Percentiles rank a stretch among this genome's conserved stretches.
Conservation (phyloP, 2,113 vertebrate species). For the Chinchilla lanigera region DNA sequence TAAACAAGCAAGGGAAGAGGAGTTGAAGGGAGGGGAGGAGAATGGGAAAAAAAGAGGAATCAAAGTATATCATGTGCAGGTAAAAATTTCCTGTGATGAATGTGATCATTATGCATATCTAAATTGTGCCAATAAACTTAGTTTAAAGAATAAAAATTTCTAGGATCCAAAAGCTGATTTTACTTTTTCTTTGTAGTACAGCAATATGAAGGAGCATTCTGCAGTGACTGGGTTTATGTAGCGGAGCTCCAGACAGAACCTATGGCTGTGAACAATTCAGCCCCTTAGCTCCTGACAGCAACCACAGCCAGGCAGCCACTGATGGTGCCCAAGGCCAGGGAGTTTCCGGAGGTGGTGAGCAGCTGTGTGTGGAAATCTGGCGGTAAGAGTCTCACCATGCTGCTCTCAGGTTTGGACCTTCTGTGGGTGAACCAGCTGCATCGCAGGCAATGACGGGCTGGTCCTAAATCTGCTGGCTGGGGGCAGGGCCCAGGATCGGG, state of each 20-base stretch:
- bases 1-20: neutral
- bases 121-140: neutral
- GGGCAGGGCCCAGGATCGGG: neutral
- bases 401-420: neutral
- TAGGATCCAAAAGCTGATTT: neutral
- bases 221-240: neutral
- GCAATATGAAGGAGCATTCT: neutral
- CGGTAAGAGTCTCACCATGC: neutral
- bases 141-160: neutral
- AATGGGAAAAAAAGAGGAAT: neutral
- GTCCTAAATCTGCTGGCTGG: neutral
- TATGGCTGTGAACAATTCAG: neutral
- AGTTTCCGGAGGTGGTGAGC: neutral
- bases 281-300: neutral
- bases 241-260: neutral
- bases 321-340: neutral
- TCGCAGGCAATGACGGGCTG: neutral
- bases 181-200: neutral
- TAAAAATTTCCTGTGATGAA: neutral
- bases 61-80: neutral
- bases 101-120: neutral
- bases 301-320: neutral
- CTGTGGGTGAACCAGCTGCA: neutral
- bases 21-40: neutral
- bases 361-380: neutral